A percentile compares a stretch with the other conserved stretches of the same genome.
Evolutionary conservation across 2,888 invertebrate species (phyloP).

Genomic region (Dorcus parallelipipedus): DNA sequence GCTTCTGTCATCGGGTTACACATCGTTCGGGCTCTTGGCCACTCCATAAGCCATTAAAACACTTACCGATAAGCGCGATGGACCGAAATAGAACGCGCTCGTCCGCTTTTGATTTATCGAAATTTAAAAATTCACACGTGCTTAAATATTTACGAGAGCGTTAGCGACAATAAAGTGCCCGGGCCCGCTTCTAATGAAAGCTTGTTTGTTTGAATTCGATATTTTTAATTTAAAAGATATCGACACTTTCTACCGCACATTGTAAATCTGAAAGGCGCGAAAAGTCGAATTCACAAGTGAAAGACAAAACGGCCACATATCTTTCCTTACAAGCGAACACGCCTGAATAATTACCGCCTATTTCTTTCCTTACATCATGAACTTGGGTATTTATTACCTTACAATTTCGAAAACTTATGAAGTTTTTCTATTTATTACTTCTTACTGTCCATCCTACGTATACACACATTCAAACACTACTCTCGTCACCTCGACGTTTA

Average conservation of each 20-base stretch:
- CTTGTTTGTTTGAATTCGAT: neutral
- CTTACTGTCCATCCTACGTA: no score
- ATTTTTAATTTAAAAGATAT: neutral
- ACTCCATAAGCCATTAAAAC: constrained; percentile 13
- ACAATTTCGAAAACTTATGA: no score
- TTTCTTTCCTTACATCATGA: neutral
- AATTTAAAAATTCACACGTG: constrained; percentile 16
- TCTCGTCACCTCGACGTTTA: no score
- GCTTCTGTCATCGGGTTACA: constrained; percentile 26
- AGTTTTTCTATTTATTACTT: no score
- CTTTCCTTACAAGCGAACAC: no score
- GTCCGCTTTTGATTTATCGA: constrained; percentile 14
- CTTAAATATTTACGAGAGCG: constrained; percentile 14
- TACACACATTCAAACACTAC: no score
- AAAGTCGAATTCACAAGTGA: neutral
- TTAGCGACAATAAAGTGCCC: neutral
- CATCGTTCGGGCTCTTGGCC: constrained; percentile 22
- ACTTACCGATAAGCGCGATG: constrained; percentile 17
- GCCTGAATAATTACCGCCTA: no score
- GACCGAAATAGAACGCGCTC: constrained; percentile 14
- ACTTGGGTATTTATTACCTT: neutral
- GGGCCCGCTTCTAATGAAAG: neutral
- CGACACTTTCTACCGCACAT: neutral
- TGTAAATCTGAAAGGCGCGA: neutral
- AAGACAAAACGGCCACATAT: neutral